Evolutionary conservation across 2,797 vertebrate genomes (phyloP).

Genomic region (Synaphobranchus kaupii): DNA sequence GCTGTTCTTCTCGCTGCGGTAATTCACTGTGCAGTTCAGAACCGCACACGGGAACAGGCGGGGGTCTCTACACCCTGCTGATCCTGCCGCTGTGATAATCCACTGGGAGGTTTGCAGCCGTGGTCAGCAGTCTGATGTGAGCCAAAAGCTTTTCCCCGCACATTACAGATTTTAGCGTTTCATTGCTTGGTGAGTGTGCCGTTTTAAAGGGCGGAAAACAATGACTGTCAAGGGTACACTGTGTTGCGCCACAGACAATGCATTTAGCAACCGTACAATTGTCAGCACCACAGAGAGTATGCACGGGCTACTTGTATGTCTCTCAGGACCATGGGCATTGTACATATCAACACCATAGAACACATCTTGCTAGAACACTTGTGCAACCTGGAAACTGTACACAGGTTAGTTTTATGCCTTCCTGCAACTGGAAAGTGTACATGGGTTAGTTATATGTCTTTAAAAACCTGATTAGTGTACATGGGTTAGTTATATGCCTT

Average conservation of each 20-base stretch:
- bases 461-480: not conserved
- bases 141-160: not conserved
- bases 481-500: no score
- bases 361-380: not conserved
- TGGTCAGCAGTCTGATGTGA: not conserved
- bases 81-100: not conserved
- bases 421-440: not conserved
- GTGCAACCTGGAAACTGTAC: not conserved
- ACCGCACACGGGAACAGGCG: not conserved
- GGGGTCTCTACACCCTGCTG: not conserved
- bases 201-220: not conserved
- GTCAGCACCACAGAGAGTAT: not conserved
- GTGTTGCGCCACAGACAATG: not conserved
- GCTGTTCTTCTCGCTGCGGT: not conserved
- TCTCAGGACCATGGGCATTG: not conserved
- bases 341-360: not conserved
- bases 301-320: not conserved
- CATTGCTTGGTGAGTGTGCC: not conserved
- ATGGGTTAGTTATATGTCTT: no score
- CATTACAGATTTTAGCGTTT: not conserved
- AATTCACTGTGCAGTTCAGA: constrained; percentile 3
- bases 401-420: not conserved
- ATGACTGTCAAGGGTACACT: not conserved
- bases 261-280: not conserved
- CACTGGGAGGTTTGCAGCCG: not conserved